These are phyloP conservation scores for Criorhina ranunculi DNA, from an alignment of 2,888 invertebrate genomes.

Conservation along the genomic window DNA sequence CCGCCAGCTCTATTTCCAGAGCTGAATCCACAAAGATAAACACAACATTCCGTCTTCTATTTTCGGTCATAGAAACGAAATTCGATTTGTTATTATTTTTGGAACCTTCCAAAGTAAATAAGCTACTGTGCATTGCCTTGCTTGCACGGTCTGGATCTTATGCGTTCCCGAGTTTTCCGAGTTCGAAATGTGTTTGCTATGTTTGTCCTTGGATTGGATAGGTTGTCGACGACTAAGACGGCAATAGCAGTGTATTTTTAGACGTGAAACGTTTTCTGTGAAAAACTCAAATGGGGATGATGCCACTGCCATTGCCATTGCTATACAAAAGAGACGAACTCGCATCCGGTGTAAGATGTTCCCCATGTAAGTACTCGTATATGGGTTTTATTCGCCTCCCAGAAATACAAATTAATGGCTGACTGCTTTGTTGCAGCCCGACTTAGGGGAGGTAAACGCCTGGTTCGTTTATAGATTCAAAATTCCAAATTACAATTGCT, in stretches of 20 bases:
- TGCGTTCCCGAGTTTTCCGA: constrained; percentile 24
- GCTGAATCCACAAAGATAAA: constrained; percentile 47
- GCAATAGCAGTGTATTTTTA: constrained; percentile 58
- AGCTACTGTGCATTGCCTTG: constrained; percentile 46
- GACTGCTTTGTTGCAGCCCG: constrained; percentile 45
- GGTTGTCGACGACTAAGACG: constrained; percentile 27
- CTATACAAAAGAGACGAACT: constrained; percentile 57
- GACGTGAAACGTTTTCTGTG: constrained; percentile 52
- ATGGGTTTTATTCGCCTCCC: constrained; percentile 54
- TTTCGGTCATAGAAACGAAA: constrained; percentile 69
- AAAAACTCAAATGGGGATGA: constrained; percentile 68
- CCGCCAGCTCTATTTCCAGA: constrained; percentile 63
- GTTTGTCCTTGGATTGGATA: constrained; percentile 74
- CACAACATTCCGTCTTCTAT: constrained; percentile 57
- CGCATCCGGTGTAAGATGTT: constrained; percentile 71
- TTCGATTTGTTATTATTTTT: constrained; percentile 72
- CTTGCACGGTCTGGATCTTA: constrained; percentile 50
- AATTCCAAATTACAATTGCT: constrained; percentile 69
- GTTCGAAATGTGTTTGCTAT: constrained; percentile 53
- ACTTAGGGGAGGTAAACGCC: constrained; percentile 69
- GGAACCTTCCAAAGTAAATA: constrained; percentile 70
- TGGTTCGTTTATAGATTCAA: constrained; percentile 66
- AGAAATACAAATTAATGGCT: constrained; percentile 70
- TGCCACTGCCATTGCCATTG: constrained; percentile 52
- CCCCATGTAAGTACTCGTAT: constrained; percentile 23